Evolutionary conservation across 2,797 vertebrate species (phyloP).

Genomic region (Chaetophractus vellerosus): DNA sequence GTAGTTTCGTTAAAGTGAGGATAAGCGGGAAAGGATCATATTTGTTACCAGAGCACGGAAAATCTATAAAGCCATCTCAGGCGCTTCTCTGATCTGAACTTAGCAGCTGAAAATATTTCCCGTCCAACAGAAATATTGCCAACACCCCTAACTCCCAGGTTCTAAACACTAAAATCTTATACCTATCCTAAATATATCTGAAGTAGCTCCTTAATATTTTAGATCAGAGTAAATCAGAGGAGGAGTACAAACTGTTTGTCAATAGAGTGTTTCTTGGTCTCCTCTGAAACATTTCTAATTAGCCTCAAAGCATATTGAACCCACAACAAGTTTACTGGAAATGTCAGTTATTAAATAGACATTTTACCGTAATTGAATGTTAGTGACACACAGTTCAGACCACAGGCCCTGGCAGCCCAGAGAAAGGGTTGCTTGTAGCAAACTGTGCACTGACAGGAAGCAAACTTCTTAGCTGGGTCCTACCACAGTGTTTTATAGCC

Average conservation of each 20-base stretch:
- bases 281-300: constrained; percentile 67
- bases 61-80: background rate
- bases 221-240: constrained; percentile 1
- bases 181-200: background rate
- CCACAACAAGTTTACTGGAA: constrained; percentile 91
- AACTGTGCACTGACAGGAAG: constrained; percentile 89
- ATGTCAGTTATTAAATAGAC: constrained; percentile 87
- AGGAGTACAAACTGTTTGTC: constrained; percentile 28
- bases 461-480: constrained; percentile 81
- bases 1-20: background rate
- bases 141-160: background rate
- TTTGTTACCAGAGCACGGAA: background rate
- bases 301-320: constrained; percentile 84
- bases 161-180: background rate
- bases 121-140: background rate
- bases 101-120: constrained; percentile 31
- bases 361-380: constrained; percentile 90
- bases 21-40: background rate
- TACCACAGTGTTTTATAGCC: constrained; percentile 80
- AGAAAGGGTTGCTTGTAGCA: constrained; percentile 81
- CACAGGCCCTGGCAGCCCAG: constrained; percentile 88
- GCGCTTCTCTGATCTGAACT: background rate
- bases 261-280: constrained; percentile 58
- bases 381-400: constrained; percentile 89
- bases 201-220: background rate